Percentiles rank a stretch among this genome's conserved stretches.
These are phyloP conservation scores for Alcis repandata DNA, from an alignment of 2,888 invertebrate genomes.

Conservation along the genomic window DNA sequence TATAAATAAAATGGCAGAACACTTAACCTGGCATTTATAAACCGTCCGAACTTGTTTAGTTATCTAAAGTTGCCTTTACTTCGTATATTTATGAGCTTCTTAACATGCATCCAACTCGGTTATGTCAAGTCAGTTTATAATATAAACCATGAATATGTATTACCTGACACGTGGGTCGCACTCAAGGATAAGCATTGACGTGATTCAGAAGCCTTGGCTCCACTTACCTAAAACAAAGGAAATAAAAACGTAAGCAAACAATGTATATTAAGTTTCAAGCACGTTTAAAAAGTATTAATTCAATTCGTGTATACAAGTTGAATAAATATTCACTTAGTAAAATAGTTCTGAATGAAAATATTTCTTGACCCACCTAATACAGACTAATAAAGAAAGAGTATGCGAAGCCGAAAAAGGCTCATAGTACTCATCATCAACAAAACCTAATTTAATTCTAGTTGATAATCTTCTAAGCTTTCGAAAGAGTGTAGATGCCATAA, in stretches of 20 bases:
- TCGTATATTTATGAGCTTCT: slow-evolving; percentile 26
- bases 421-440: no score
- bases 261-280: slow-evolving; percentile 19
- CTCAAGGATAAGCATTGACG: slow-evolving; percentile 56
- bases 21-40: slow-evolving; percentile 22
- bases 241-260: slow-evolving; percentile 39
- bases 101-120: slow-evolving; percentile 26
- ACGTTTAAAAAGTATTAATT: slow-evolving; percentile 42
- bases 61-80: slow-evolving; percentile 19
- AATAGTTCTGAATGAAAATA: no score
- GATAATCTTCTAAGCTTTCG: not conserved
- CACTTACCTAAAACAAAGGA: slow-evolving; percentile 79
- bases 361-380: no score
- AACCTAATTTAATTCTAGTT: no score
- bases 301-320: no score
- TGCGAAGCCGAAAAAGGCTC: no score
- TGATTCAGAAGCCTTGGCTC: slow-evolving; percentile 47
- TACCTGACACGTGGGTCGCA: slow-evolving; percentile 59
- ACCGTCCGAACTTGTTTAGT: slow-evolving; percentile 21
- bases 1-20: slow-evolving; percentile 12
- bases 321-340: no score
- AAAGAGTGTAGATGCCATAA: no score
- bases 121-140: slow-evolving; percentile 51
- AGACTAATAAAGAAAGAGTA: no score
- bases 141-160: slow-evolving; percentile 62